These are phyloP conservation scores for Ladona fulva DNA, from an alignment of 1,140 invertebrate species.

Conservation along the genomic window DNA sequence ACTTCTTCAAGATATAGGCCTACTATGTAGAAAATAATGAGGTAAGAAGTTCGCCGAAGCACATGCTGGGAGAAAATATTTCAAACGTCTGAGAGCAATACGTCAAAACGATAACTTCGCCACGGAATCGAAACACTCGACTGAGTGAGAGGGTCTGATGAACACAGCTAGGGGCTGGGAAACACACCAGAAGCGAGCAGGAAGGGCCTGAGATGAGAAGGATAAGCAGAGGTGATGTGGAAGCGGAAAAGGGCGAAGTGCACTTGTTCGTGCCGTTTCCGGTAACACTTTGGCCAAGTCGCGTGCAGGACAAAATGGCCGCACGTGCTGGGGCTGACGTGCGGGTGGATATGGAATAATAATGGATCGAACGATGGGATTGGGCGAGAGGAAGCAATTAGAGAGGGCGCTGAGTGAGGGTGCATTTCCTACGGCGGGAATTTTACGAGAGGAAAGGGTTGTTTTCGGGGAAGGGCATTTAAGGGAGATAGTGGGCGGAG, in stretches of 20 bases:
- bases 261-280: no score
- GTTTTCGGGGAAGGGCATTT: not conserved
- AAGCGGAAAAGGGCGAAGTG: not conserved
- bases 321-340: not conserved
- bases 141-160: no score
- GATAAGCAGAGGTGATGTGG: not conserved
- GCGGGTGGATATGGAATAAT: not conserved
- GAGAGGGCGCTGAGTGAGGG: not conserved
- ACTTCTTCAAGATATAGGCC: no score
- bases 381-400: not conserved
- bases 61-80: no score
- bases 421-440: not conserved
- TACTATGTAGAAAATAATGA: no score
- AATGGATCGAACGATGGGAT: not conserved
- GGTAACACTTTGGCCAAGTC: not conserved
- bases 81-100: no score
- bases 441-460: not conserved
- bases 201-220: no score
- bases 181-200: no score
- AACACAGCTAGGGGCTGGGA: no score
- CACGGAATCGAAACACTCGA: no score
- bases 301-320: not conserved
- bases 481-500: not conserved
- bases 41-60: no score
- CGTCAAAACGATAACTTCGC: no score